phyloP scores from a whole-genome alignment of 1,140 invertebrate genomes.

The Solen grandis region DNA sequence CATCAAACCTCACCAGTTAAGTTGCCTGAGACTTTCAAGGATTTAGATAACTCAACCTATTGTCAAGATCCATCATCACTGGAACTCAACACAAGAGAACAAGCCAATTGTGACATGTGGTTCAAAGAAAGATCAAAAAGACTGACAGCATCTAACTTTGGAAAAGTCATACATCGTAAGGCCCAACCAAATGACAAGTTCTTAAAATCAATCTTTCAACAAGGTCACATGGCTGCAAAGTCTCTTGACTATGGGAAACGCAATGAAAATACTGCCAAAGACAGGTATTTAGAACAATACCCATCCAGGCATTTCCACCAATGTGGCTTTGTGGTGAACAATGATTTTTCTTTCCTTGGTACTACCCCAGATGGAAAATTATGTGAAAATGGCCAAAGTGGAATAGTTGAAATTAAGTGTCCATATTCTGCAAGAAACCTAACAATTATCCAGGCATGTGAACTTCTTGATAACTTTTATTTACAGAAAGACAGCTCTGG shows the following conservation, averaged over 20 bases:
- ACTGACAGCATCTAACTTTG: conserved; percentile 27
- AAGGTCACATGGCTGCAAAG: background rate
- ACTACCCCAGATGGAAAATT: conserved; percentile 54
- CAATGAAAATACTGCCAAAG: conserved; percentile 20
- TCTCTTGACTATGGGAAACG: conserved; percentile 2
- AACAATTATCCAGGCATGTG: background rate
- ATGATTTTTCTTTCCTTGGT: conserved; percentile 49
- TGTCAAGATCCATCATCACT: background rate
- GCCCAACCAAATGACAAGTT: background rate
- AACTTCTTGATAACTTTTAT: background rate
- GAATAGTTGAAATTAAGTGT: background rate
- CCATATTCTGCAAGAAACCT: background rate
- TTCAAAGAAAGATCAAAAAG: background rate
- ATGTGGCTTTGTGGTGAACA: conserved; percentile 51
- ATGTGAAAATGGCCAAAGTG: conserved; percentile 25
- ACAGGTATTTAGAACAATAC: conserved; percentile 12
- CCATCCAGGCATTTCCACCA: conserved; percentile 50
- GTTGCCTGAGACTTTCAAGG: background rate
- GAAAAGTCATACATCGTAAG: conserved; percentile 21
- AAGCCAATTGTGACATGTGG: background rate
- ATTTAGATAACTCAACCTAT: background rate
- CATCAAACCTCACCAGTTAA: background rate
- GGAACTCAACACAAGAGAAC: conserved; percentile 15
- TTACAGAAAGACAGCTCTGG: background rate
- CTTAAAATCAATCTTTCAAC: background rate